Base-by-base conservation (phyloP, 2,888 invertebrate species). In the Zootermopsis nevadensis region DNA sequence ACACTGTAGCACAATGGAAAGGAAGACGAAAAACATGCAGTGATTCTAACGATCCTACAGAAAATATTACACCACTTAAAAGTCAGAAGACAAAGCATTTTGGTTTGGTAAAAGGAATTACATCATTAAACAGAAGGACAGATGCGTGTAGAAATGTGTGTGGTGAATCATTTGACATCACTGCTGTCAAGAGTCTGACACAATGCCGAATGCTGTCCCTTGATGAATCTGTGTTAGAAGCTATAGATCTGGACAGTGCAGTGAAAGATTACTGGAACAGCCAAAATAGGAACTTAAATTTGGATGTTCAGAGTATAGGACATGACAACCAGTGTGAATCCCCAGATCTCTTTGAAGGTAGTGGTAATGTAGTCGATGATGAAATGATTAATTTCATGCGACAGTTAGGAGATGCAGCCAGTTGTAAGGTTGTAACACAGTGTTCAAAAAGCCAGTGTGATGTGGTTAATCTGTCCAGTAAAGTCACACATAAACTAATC, bases 211-310 rank as follows among this genome's bases (percentile, higher is more conserved):
- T 85, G 82, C 77, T 84, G 19, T 82, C 84, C 35, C 77, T 80
- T 15, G 83, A 85, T 55, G 84, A 84, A 30, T 82, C 85, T n/a
- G 53, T 83, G 72, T 81, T 85, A 24, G 76, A 82, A 60, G 48
- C 66, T 27, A 30, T 84, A 33, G 77, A 84, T 82, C n/a, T 85
- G 19, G 84, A 84, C 12, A 80, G 67, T 55, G 83, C 84, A 19
- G 84, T 81, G 53, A 80, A 77, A 24, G 30, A 82, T 55, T 84
- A 77, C 2, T 79, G 48, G 55, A 27, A 55, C 30, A 79, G 55
- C 48, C n/a, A 79, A 24, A 79, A 42, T 31, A 42, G 48, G 24
- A 53, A 53, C 6, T 6, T 53, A 60, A 35, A 60, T 55, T 53
- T 30, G 24, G 79, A 79, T 31, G 15, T 24, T 27, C 27, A 24